Evolutionary conservation across 2,888 invertebrate species (phyloP).

Genomic region (Bellardia pandia): DNA sequence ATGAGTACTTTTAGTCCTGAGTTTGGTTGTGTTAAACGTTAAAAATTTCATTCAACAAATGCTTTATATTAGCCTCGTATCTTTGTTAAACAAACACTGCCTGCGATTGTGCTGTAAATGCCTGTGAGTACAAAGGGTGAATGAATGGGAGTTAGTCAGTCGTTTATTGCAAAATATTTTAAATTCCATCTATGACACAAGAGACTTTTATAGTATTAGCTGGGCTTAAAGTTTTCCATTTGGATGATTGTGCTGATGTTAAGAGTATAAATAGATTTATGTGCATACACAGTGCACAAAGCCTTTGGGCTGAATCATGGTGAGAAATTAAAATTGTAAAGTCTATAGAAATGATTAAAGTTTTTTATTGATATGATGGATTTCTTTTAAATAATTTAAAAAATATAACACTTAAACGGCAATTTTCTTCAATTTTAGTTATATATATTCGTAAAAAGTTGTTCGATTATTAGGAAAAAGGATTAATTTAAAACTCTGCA

Average conservation of each 20-base stretch:
- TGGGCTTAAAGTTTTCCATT: conserved; percentile 49
- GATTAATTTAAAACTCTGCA: too few species aligned
- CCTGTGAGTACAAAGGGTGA: conserved; percentile 3
- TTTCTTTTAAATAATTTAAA: neutral
- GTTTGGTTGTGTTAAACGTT: conserved; percentile 8
- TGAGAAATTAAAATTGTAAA: neutral
- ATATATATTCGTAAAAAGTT: too few species aligned
- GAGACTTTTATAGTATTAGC: conserved; percentile 66
- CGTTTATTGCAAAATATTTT: conserved; percentile 46
- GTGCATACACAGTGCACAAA: neutral
- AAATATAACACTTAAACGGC: too few species aligned
- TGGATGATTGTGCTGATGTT: conserved; percentile 34
- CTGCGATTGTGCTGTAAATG: conserved; percentile 58
- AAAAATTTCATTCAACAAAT: conserved; percentile 58
- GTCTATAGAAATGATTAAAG: neutral
- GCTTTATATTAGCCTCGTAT: conserved; percentile 38
- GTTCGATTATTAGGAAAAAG: too few species aligned
- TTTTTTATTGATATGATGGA: neutral
- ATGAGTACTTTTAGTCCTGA: conserved; percentile 8
- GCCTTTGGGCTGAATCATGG: neutral
- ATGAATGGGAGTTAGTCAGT: neutral
- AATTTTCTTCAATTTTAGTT: too few species aligned
- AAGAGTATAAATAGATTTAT: conserved; percentile 24
- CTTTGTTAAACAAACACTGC: conserved; percentile 51
- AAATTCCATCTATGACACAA: conserved; percentile 48